Evolutionary conservation across 1,140 invertebrate genomes (phyloP), one percentile per base, ranked within the genome.

Genomic region (Drosophila pachea): DNA sequence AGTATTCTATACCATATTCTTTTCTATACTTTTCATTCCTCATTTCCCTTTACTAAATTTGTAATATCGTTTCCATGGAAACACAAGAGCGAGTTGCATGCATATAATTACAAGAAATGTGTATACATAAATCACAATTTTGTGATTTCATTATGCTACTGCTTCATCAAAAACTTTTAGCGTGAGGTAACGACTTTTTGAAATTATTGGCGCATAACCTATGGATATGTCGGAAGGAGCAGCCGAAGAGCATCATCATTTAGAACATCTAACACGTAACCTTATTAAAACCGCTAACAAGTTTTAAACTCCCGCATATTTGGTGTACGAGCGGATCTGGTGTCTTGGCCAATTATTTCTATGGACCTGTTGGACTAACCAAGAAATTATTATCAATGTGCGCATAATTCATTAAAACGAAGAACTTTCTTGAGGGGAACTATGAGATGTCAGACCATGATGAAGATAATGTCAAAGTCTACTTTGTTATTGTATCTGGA

Each of bases 341-440:
- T 14, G 61, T 31, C 53, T 42, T 50, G 29, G 50, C 65, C 65
- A 43, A 16, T 59, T n/a, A 14, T 43, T 43, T n/a, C 40, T 6
- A 61, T 71, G 66, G 54, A 50, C 50, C 63, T 73, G 48, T 76
- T 48, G 47, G 47, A 76, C 79, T 83, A 78, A 84, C 78, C 73
- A 73, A 75, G 73, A 83, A 84, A 83, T 83, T 83, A 83, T 83
- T 83, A 83, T 83, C 79, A 83, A 84, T 83, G 79, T 84, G 79
- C 79, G 79, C 79, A 83, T 83, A 84, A 84, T 83, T 83, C 76
- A 83, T 83, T 83, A 83, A 83, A 83, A 84, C 79, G 76, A 76
- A 73, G 66, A 83, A 83, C 76, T 84, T 83, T 79, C 70, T 56
- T 49, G 32, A 33, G 54, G 2, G 35, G 2, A 14, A 12, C 14